phyloP scores from a whole-genome alignment of 2,888 invertebrate species.

The Salpingus planirostris region DNA sequence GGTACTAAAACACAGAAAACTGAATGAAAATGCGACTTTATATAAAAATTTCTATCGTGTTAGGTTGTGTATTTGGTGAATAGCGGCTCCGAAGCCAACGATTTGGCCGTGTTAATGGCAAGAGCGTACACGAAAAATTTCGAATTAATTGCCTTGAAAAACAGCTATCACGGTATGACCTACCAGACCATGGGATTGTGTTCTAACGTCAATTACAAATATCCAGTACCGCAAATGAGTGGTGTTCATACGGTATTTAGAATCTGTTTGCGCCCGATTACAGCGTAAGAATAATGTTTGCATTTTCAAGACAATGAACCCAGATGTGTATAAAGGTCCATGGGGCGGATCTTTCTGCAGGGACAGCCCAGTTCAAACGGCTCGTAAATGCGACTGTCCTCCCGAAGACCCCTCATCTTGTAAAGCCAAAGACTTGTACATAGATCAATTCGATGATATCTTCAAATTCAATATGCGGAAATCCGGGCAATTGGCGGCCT shows the following conservation, averaged over 20 bases:
- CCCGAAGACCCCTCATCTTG: too few species aligned
- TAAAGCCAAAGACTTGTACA: conserved; percentile 67
- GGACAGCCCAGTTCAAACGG: conserved; percentile 73
- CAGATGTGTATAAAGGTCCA: conserved; percentile 83
- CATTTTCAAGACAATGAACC: conserved; percentile 71
- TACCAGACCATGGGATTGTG: conserved; percentile 72
- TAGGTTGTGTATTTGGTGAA: conserved; percentile 89
- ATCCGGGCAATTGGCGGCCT: conserved; percentile 72
- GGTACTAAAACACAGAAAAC: too few species aligned
- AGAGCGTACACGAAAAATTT: conserved; percentile 75
- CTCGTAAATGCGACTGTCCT: conserved; percentile 57
- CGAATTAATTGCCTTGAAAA: conserved; percentile 79
- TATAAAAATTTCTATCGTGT: too few species aligned
- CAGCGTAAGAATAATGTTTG: too few species aligned
- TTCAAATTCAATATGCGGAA: conserved; percentile 71
- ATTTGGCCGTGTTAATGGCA: conserved; percentile 82
- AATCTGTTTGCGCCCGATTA: too few species aligned
- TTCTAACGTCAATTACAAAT: conserved; percentile 70
- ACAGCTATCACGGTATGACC: conserved; percentile 89
- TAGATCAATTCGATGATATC: conserved; percentile 72
- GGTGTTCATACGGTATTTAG: conserved; percentile 71
- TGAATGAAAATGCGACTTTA: too few species aligned
- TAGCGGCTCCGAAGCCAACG: conserved; percentile 96
- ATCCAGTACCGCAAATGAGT: conserved; percentile 55
- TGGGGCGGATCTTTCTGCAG: conserved; percentile 87